Conservation (phyloP, 2,888 invertebrate species). For the Octonoba sinensis region DNA sequence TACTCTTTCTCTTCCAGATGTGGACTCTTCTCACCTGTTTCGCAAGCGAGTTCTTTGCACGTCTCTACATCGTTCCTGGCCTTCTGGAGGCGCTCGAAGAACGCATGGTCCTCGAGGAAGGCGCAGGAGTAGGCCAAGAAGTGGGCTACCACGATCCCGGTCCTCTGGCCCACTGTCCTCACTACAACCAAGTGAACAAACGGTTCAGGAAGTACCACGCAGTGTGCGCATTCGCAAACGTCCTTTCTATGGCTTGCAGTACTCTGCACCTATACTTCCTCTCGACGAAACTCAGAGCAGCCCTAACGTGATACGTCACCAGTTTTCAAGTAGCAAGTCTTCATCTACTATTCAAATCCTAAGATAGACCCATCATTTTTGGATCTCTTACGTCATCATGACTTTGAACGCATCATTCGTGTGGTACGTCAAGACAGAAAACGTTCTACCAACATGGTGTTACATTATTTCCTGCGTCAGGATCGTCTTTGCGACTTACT, state of each 20-base stretch:
- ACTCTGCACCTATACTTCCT: conserved; percentile 79
- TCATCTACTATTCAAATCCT: too few relatives aligned
- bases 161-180: conserved; percentile 80
- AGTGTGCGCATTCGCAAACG: conserved; percentile 84
- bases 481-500: too few relatives aligned
- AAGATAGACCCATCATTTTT: neutral
- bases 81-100: conserved; percentile 81
- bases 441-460: too few relatives aligned
- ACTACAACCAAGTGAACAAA: conserved; percentile 82
- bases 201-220: conserved; percentile 84
- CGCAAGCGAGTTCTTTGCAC: conserved; percentile 81
- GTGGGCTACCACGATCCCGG: conserved; percentile 81
- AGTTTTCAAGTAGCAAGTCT: too few relatives aligned
- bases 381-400: too few relatives aligned
- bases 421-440: too few relatives aligned
- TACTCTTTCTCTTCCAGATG: conserved; percentile 74
- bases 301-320: conserved; percentile 21
- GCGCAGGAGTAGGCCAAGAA: conserved; percentile 66
- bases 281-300: conserved; percentile 73
- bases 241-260: conserved; percentile 79
- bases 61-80: conserved; percentile 82
- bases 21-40: conserved; percentile 78
- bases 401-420: too few relatives aligned
- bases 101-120: conserved; percentile 80
- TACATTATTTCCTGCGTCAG: too few relatives aligned